Evolutionary conservation across 1,140 invertebrate genomes (phyloP), one percentile per base, ranked within the genome.

Genomic region (Belonocnema kinseyi): DNA sequence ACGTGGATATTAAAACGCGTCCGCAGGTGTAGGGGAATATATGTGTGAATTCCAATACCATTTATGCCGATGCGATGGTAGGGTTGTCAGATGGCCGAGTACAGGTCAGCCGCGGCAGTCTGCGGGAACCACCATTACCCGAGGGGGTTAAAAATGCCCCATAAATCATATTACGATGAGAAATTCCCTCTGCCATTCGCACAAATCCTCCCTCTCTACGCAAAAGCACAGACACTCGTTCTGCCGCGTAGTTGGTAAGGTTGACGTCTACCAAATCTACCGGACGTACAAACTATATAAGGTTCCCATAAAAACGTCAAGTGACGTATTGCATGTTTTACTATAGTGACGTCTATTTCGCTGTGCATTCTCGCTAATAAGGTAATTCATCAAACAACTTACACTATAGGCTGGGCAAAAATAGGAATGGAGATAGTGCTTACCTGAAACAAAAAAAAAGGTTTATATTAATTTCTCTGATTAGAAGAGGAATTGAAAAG

Each of bases 81-180:
- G 58, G 58, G 58, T 61, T 21, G 58, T 61, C 58, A 75, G 52
- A 74, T 72, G 56, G 19, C 58, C 70, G 75, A 76, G 54, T 77
- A 76, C 77, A 71, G 78, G 81, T 84, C 76, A 74, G 79, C 72
- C 75, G 50, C 72, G 71, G 72, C 78, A 76, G 54, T 76, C 50
- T 50, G 76, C 78, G 54, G 66, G 75, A 75, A 26, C 73, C 82
- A 73, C 80, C 81, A 80, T 83, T 81, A 81, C 84, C 84, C 81
- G 75, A 74, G 86, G 81, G 83, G 85, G 87, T 86, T 85, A 88
- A 89, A 90, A 89, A 86, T 85, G 85, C 78, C 83, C 82, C 85
- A 88, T 89, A 89, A 89, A 89, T 90, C 88, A 88, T 83, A 86
- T 88, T 85, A 87, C 83, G 83, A 85, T 85, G 85, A 84, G 83